These are phyloP conservation scores for Dioctria rufipes DNA, from an alignment of 2,888 invertebrate species.

Conservation along the genomic window DNA sequence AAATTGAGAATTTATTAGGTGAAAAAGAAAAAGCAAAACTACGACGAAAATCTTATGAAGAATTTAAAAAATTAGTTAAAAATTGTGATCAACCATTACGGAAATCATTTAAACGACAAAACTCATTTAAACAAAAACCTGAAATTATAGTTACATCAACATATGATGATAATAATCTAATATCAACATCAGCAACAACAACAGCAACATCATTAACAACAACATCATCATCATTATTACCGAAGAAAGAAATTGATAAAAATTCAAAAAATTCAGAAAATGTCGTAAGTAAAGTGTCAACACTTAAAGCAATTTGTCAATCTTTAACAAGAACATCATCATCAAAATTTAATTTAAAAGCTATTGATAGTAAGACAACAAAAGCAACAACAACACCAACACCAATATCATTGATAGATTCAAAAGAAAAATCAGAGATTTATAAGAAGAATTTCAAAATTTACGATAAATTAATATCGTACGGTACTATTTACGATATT, in stretches of 20 bases:
- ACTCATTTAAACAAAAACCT: conserved; percentile 61
- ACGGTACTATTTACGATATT: conserved; percentile 71
- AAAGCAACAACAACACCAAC: background rate
- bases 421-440: conserved; percentile 57
- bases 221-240: background rate
- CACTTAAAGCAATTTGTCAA: conserved; percentile 54
- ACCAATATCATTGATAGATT: background rate
- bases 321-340: conserved; percentile 48
- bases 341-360: conserved; percentile 44
- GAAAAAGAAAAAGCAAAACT: conserved; percentile 61
- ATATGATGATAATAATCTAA: background rate
- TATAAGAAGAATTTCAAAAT: conserved; percentile 70
- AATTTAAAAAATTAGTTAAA: conserved; percentile 70
- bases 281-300: conserved; percentile 19
- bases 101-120: conserved; percentile 65
- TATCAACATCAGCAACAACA: background rate
- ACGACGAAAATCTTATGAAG: conserved; percentile 70
- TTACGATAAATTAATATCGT: conserved; percentile 69
- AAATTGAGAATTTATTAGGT: background rate
- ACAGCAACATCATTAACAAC: background rate
- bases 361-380: background rate
- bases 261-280: conserved; percentile 4
- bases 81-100: conserved; percentile 64
- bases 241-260: conserved; percentile 11
- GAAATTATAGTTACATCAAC: conserved; percentile 14